Conservation (phyloP, 2,113 vertebrate species). For the Erythrocercus mccallii region DNA sequence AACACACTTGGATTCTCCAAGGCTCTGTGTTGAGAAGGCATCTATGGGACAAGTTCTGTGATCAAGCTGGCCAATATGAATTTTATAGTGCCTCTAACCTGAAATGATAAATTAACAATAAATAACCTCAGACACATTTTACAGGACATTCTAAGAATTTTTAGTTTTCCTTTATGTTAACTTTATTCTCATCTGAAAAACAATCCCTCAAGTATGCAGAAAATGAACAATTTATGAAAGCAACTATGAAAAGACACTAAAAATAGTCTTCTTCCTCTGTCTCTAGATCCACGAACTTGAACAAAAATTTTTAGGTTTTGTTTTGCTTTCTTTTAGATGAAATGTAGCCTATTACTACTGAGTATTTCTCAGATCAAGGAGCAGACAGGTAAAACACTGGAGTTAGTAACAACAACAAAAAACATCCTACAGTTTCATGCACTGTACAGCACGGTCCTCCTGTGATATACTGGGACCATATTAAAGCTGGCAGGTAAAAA, state of each 20-base stretch:
- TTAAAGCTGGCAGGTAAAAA: neutral
- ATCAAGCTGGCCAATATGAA: neutral
- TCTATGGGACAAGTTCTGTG: neutral
- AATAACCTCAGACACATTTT: neutral
- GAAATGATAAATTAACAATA: neutral
- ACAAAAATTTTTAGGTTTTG: neutral
- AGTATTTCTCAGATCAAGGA: neutral
- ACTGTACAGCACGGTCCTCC: accelerated
- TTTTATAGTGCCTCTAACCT: neutral
- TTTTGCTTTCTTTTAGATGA: neutral
- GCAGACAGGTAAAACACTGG: neutral
- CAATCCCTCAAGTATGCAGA: neutral
- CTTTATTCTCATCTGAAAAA: neutral
- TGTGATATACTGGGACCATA: neutral
- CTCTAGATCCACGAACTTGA: neutral
- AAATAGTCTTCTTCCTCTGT: neutral
- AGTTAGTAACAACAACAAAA: neutral
- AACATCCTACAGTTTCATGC: neutral
- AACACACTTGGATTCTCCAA: neutral
- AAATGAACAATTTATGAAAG: neutral
- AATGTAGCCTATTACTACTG: neutral
- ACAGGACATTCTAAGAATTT: neutral
- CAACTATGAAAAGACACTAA: neutral
- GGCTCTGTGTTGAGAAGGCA: neutral
- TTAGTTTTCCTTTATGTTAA: neutral